Conservation (phyloP, 2,113 vertebrate genomes). For the Gavialis gangeticus region DNA sequence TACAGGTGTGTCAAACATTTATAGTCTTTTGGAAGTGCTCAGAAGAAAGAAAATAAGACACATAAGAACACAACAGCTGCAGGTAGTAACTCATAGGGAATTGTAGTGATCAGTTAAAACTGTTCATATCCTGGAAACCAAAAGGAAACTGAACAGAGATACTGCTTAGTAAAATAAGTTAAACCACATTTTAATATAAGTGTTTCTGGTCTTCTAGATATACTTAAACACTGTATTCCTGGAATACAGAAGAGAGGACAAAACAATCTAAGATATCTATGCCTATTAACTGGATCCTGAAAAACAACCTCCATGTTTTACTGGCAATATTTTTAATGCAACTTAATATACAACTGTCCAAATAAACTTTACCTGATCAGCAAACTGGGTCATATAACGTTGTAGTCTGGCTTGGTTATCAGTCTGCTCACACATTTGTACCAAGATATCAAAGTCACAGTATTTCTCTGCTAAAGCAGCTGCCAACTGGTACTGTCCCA, state of each 20-base stretch:
- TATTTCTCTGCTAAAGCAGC: conserved; percentile 95
- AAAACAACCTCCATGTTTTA: background rate
- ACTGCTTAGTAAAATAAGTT: background rate
- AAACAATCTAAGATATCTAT: background rate
- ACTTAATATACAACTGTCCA: background rate
- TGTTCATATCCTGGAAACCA: background rate
- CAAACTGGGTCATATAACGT: conserved; percentile 94
- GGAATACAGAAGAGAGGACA: background rate
- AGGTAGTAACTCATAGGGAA: background rate
- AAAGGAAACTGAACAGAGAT: background rate
- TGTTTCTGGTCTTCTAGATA: background rate
- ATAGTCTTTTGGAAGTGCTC: background rate
- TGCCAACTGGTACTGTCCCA: conserved; percentile 92
- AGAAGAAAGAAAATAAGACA: background rate
- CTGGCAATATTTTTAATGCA: background rate
- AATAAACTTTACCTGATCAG: conserved; percentile 87
- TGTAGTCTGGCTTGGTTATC: conserved; percentile 94
- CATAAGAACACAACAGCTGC: background rate
- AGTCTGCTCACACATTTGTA: conserved; percentile 95
- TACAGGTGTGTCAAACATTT: background rate
- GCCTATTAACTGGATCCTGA: background rate
- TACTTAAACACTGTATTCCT: background rate
- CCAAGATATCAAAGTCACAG: conserved; percentile 97
- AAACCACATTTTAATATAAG: background rate
- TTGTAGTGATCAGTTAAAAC: background rate